Evolutionary conservation across 1,140 invertebrate genomes (phyloP).

Genomic region (Drosophila nigrodunni): DNA sequence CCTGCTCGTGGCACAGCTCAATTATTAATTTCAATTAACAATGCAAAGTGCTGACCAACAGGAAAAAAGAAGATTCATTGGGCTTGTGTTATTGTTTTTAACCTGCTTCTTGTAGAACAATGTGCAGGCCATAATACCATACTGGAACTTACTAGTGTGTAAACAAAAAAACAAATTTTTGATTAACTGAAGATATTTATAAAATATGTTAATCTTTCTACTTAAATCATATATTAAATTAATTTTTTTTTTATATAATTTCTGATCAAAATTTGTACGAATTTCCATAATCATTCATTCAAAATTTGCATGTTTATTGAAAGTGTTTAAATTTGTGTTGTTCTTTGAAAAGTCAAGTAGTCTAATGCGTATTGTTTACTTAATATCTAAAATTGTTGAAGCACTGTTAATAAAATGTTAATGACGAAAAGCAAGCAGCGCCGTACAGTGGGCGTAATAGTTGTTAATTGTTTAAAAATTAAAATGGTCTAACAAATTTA

Average conservation of each 20-base stretch:
- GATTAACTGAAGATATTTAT: no score
- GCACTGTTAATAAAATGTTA: constrained; percentile 16
- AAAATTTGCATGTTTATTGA: no score
- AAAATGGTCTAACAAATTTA: neutral
- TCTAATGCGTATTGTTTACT: no score
- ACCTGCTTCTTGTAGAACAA: no score
- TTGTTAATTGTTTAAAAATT: neutral
- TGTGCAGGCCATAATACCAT: neutral
- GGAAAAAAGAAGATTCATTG: constrained; percentile 10
- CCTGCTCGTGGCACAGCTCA: constrained; percentile 27
- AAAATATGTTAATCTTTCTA: no score
- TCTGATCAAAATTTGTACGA: no score
- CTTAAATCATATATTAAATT: no score
- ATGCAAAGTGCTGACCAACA: constrained; percentile 37
- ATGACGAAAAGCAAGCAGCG: neutral
- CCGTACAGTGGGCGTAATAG: neutral
- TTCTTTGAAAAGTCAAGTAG: no score
- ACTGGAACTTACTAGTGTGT: neutral
- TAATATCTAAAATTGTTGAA: neutral
- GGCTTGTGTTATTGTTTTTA: neutral
- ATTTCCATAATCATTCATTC: no score
- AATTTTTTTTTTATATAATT: no score
- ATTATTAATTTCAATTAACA: constrained; percentile 72
- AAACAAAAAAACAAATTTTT: no score
- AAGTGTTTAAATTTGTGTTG: no score